Evolutionary conservation across 2,888 invertebrate genomes (phyloP).

Genomic region (Hymenopus coronatus): DNA sequence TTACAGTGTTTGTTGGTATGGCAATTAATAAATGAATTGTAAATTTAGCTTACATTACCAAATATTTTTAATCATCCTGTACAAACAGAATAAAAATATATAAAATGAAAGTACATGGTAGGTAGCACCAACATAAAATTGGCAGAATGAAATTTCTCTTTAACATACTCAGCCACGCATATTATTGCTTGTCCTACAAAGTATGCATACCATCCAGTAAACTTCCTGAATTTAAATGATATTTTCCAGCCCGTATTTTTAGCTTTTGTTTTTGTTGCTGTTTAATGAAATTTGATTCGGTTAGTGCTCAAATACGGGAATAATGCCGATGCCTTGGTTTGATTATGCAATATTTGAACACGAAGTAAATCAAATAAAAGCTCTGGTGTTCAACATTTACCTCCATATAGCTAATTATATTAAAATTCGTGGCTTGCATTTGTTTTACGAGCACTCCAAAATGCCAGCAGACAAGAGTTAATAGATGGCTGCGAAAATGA

Average conservation of each 20-base stretch:
- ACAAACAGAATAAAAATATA: no score
- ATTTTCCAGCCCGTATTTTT: background rate
- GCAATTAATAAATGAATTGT: no score
- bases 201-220: no score
- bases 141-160: no score
- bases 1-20: no score
- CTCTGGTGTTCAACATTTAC: background rate
- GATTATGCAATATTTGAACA: background rate
- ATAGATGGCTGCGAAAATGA: background rate
- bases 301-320: background rate
- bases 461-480: background rate
- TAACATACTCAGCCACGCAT: no score
- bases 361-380: background rate
- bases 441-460: background rate
- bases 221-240: background rate
- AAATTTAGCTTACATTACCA: no score
- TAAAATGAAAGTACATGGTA: no score
- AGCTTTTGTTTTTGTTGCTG: background rate
- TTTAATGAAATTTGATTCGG: background rate
- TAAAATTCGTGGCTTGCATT: background rate
- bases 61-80: no score
- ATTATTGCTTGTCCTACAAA: no score
- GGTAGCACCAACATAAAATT: no score
- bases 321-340: background rate
- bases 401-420: background rate